Percentiles rank a stretch among this genome's conserved stretches.
phyloP scores from a whole-genome alignment of 1,140 invertebrate species.

The Caerostris darwini region DNA sequence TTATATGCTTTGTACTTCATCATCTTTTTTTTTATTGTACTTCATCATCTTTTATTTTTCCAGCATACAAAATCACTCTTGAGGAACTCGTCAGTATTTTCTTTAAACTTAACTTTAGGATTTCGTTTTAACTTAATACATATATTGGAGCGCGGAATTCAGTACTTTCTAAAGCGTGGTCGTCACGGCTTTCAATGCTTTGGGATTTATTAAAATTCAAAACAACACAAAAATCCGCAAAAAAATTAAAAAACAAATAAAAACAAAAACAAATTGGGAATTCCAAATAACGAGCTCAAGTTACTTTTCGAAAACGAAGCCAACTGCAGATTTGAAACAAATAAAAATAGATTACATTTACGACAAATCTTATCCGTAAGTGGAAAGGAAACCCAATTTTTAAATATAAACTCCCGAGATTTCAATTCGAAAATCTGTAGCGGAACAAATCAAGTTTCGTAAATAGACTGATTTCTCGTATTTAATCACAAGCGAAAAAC shows the following conservation, averaged over 20 bases:
- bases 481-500: conserved; percentile 74
- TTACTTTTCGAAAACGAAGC: conserved; percentile 43
- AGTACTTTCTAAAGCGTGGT: no score
- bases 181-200: no score
- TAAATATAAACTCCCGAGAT: conserved; percentile 48
- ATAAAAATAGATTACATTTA: conserved; percentile 66
- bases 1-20: no score
- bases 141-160: no score
- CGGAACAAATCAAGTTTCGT: conserved; percentile 60
- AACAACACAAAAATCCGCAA: no score
- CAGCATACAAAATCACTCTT: no score
- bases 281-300: conserved; percentile 38
- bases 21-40: no score
- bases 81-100: no score
- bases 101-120: no score
- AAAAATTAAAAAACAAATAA: not conserved
- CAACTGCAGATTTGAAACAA: conserved; percentile 27
- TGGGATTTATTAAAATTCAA: no score
- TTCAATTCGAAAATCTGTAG: conserved; percentile 44
- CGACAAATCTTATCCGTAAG: not conserved
- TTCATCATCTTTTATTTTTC: no score
- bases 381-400: conserved; percentile 67
- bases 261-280: not conserved
- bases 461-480: conserved; percentile 58
- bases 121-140: no score